Base-by-base conservation (phyloP, 53 echinoderm and acorn worm species). In the Apostichopus leukothele region DNA sequence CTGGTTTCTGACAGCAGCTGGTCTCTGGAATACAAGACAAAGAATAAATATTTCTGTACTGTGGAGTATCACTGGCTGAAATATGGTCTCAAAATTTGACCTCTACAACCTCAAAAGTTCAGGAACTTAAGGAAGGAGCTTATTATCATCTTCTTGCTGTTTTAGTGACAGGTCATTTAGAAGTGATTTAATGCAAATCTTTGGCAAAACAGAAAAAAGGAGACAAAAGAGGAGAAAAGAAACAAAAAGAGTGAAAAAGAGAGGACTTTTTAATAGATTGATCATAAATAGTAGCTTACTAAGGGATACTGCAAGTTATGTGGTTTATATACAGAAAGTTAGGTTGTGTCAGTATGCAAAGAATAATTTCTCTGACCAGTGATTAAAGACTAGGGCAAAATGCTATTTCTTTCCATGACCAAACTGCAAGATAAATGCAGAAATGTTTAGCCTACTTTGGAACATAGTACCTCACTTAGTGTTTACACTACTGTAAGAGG, bases 51-150 rank as follows among this genome's bases (percentile, higher is more conserved):
- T 21, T 55, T 81, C 22, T 81, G 55, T 22, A 53, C 51, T 18
- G 54, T 21, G 55, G 59, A 55, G 81, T 81, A 81, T 81, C 81
- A 54, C 25, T 54, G 81, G 53, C 81, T 81, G 81, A 81, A 81
- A 81, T 81, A 54, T 81, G 81, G 81, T 81, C 81, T 55, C 81
- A 57, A 54, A 54, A 81, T 81, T 81, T 81, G 81, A 81, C 81
- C 81, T 81, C 55, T 54, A 59, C 81, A 81, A 81, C 81, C 81
- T 81, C 54, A 59, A 54, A 55, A 54, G 81, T 81, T 81, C 55
- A 79, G 52, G 25, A 76, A 76, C 50, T 19, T 50, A 52, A 79
- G 6, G 53, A 20, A 63, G 13, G 16, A 63, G 16, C 4, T 11
- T 13, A 11, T 13, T 63, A 63, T 63, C 12, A 63, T 63, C 63